These are phyloP conservation scores for Radopholus similis DNA, from an alignment of 1,140 invertebrate species.

Conservation along the genomic window DNA sequence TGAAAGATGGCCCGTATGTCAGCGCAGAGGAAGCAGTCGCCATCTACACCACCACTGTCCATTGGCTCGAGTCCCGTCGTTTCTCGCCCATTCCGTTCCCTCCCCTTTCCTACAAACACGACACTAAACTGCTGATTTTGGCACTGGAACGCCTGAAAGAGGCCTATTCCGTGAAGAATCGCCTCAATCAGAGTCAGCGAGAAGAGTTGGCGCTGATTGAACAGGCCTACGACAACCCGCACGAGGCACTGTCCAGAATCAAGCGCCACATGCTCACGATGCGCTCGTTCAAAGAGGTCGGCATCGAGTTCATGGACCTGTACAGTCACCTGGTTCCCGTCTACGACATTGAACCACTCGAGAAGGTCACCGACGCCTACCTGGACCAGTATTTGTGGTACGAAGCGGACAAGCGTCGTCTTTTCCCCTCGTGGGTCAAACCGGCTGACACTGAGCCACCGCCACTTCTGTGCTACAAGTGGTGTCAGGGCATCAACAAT, in stretches of 20 bases:
- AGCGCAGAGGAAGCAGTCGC: slow-evolving; percentile 98
- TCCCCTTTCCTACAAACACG: slow-evolving; percentile 96
- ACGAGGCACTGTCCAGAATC: slow-evolving; percentile 95
- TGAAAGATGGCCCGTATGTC: slow-evolving; percentile 97
- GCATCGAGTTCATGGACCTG: slow-evolving; percentile 99
- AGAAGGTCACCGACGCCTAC: slow-evolving; percentile 99
- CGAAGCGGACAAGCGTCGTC: slow-evolving; percentile 90
- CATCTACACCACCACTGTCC: slow-evolving; percentile 98
- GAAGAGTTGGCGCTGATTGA: slow-evolving; percentile 97
- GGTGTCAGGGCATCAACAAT: slow-evolving; percentile 99
- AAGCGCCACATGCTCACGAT: slow-evolving; percentile 97
- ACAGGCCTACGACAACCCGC: slow-evolving; percentile 99
- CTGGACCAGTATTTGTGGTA: slow-evolving; percentile 99
- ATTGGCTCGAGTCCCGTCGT: slow-evolving; percentile 94
- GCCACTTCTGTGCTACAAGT: slow-evolving; percentile 94
- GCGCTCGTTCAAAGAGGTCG: slow-evolving; percentile 82
- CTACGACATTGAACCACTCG: slow-evolving; percentile 96
- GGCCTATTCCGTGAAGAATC: slow-evolving; percentile 96
- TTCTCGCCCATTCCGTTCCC: slow-evolving; percentile 99
- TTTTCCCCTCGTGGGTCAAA: slow-evolving; percentile 96
- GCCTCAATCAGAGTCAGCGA: slow-evolving; percentile 95
- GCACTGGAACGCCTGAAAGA: slow-evolving; percentile 94
- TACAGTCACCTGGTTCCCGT: slow-evolving; percentile 98
- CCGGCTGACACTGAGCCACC: slow-evolving; percentile 97
- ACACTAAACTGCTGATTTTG: slow-evolving; percentile 94